These are phyloP conservation scores for Orthonyx spaldingii DNA, from an alignment of 2,113 vertebrate species.

Conservation along the genomic window DNA sequence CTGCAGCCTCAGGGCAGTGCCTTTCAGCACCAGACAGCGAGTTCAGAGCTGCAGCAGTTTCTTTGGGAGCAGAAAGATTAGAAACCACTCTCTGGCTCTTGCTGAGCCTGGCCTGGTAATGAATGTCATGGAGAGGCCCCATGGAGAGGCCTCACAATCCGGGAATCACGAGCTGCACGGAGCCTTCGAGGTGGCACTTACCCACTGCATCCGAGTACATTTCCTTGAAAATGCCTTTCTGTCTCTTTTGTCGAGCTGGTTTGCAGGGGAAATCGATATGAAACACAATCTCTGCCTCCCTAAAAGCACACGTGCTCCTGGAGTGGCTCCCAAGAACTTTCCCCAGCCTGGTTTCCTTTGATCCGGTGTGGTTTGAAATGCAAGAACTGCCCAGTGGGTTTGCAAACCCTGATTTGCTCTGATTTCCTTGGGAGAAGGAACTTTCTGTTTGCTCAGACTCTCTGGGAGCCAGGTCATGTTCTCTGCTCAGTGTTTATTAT, in stretches of 20 bases:
- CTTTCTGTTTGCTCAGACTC: not conserved
- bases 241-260: not conserved
- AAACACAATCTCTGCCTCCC: not conserved
- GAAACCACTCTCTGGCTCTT: not conserved
- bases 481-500: conserved; percentile 19
- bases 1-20: not conserved
- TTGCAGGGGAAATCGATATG: not conserved
- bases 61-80: not conserved
- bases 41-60: not conserved
- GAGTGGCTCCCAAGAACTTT: not conserved
- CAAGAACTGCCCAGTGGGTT: not conserved
- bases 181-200: not conserved
- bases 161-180: rapidly evolving
- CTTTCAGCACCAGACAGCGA: not conserved
- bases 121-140: not conserved
- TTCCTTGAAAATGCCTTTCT: not conserved
- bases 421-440: not conserved
- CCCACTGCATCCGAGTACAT: not conserved
- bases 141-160: not conserved
- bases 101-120: not conserved
- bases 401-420: not conserved
- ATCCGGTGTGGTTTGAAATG: not conserved
- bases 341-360: not conserved
- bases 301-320: not conserved
- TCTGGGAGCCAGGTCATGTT: not conserved